Base-by-base conservation (phyloP, 2,797 vertebrate species). In the Echiichthys vipera region DNA sequence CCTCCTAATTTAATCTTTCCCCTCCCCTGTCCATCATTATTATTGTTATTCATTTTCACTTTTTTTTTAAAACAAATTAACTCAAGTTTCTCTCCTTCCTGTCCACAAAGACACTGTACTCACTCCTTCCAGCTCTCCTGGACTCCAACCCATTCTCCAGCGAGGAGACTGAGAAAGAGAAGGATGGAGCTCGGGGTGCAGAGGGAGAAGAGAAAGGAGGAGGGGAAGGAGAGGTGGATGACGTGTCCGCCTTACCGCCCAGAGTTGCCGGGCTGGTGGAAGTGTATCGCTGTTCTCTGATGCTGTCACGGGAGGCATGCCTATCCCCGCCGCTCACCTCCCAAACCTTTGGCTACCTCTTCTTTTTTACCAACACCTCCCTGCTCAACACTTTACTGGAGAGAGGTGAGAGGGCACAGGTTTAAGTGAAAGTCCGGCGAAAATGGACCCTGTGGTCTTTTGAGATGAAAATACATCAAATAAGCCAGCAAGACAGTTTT, bases 281-380 rank as follows among this genome's bases (percentile, higher is more conserved):
- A 18, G 96, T 98, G 58, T 97, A 97, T 84, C 95, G 95, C 50
- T 96, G 95, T 13, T 96, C 96, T 5, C 89, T 97, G 67, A 93
- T 94, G 80, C 88, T 97, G 81, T 96, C 96, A 1, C 88, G 94
- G 50, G 95, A 96, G 47, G 96, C 96, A 0, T 95, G 95, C 76
- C 93, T 97, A 47, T 97, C 97, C 14, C 95, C 96, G 0, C 96
- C 96, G 1, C 95, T 98, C 30, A 96, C 96, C 61, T 97, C 96
- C n/a, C 97, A 98, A 90, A 97, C 96, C 4, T 98, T 98, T 0
- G 96, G 96, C 80, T 98, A 98, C 90, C 95, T 97, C 82, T 97
- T 98, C 90, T 98, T 97, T 91, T 98, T 97, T 92, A 97, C 96
- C 92, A 97, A 98, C 81, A 97, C 97, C 11, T 97, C 97, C 36